A percentile compares a stretch with the other conserved stretches of the same genome.
These are phyloP conservation scores for Caracal caracal DNA, from an alignment of 2,113 vertebrate genomes.

Conservation along the genomic window DNA sequence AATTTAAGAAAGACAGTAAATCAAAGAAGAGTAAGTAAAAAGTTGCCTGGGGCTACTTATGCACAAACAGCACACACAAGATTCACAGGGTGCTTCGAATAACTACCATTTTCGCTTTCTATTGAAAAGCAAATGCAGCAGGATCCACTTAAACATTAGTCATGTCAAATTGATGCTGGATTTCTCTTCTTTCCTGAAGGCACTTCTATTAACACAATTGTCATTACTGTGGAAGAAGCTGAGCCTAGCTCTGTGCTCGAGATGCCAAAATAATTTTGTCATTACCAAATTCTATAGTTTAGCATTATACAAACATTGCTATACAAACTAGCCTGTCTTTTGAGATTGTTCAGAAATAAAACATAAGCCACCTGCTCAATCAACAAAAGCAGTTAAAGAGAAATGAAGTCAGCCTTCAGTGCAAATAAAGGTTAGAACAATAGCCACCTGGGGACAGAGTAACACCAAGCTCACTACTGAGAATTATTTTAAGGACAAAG, in stretches of 20 bases:
- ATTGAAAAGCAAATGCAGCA: slow-evolving; percentile 67
- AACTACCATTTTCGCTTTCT: slow-evolving; percentile 62
- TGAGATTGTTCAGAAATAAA: slow-evolving; percentile 48
- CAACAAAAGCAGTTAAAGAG: slow-evolving; percentile 55
- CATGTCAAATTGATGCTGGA: slow-evolving; percentile 35
- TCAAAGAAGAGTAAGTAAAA: slow-evolving; percentile 62
- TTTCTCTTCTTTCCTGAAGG: slow-evolving; percentile 44
- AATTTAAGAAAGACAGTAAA: slow-evolving; percentile 75
- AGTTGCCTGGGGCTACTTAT: slow-evolving; percentile 12
- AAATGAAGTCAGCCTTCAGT: slow-evolving; percentile 49
- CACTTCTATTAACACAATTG: not conserved
- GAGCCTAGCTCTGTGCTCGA: slow-evolving; percentile 21
- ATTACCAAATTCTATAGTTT: not conserved
- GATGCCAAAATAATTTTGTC: slow-evolving; percentile 57
- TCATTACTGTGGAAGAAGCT: slow-evolving; percentile 37
- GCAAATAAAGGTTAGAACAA: slow-evolving; percentile 7
- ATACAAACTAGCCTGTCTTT: not conserved
- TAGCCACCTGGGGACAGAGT: slow-evolving; percentile 1
- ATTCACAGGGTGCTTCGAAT: slow-evolving; percentile 61
- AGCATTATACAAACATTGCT: not conserved
- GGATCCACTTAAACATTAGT: slow-evolving; percentile 53
- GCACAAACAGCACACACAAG: not conserved
- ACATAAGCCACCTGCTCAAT: slow-evolving; percentile 14
- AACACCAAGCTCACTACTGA: slow-evolving; percentile 15
- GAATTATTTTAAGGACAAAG: slow-evolving; percentile 59